Percentiles rank a stretch among this genome's conserved stretches.
phyloP scores from a whole-genome alignment of 2,797 vertebrate species.

The Poecile montanus region DNA sequence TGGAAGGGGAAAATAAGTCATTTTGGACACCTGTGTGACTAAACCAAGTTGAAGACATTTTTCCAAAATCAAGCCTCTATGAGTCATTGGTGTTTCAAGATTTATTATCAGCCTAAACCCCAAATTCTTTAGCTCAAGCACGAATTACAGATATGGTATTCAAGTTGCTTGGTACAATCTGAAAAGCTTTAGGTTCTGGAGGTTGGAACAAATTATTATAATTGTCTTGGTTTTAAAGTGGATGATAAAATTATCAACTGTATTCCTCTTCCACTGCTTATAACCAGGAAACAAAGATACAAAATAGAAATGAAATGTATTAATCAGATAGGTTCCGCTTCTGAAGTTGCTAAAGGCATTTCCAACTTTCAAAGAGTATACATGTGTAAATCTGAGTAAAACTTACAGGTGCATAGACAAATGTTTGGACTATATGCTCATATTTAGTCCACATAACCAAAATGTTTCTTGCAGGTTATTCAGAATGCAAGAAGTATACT shows the following conservation, averaged over 20 bases:
- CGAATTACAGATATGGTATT: neutral
- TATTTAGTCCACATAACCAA: neutral
- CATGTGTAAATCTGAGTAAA: slow-evolving; percentile 37
- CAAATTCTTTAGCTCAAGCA: neutral
- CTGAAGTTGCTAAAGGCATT: slow-evolving; percentile 33
- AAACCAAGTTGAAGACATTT: neutral
- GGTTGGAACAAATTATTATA: neutral
- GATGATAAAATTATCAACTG: neutral
- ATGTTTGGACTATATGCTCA: slow-evolving; percentile 33
- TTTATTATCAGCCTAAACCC: neutral
- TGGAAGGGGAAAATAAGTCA: neutral
- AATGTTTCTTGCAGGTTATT: slow-evolving; percentile 32
- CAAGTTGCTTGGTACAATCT: neutral
- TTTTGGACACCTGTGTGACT: neutral
- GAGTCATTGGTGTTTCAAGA: neutral
- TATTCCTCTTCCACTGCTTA: neutral
- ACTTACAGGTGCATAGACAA: neutral
- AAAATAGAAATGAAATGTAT: neutral
- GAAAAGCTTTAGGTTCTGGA: neutral
- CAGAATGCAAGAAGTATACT: neutral
- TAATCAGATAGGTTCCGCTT: neutral
- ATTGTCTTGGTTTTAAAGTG: neutral
- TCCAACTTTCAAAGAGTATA: slow-evolving; percentile 15
- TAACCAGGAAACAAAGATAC: neutral
- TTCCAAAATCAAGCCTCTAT: neutral